phyloP scores from a whole-genome alignment of 2,797 vertebrate species.

The Tauraco hartlaubi region DNA sequence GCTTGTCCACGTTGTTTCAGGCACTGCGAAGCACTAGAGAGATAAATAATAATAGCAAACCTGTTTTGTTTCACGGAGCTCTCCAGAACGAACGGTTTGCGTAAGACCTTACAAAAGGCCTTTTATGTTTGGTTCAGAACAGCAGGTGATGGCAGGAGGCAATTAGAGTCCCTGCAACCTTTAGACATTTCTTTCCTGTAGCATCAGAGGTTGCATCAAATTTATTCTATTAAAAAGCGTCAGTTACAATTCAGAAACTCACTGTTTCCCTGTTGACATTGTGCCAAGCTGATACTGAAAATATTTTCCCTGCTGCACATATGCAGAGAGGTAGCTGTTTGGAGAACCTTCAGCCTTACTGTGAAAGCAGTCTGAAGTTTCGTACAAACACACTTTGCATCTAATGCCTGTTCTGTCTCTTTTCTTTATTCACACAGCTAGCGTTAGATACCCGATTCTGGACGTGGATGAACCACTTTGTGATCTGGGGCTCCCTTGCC shows the following conservation, averaged over 20 bases:
- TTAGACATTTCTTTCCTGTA: not conserved
- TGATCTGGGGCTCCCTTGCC: conserved; percentile 97
- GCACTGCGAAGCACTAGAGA: not conserved
- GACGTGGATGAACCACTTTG: conserved; percentile 99
- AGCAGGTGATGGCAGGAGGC: conserved; percentile 41
- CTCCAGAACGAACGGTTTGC: conserved; percentile 8
- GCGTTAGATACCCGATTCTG: conserved; percentile 96
- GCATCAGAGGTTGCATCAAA: not conserved
- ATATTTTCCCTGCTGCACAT: not conserved
- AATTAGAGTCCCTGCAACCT: not conserved
- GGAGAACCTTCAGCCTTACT: not conserved
- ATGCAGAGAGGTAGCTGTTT: not conserved
- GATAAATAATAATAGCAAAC: not conserved
- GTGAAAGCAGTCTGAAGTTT: not conserved
- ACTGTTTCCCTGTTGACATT: not conserved
- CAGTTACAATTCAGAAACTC: not conserved
- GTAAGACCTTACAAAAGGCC: conserved; percentile 22
- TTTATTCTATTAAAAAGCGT: not conserved
- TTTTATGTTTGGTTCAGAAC: not conserved
- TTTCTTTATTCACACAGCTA: conserved; percentile 80
- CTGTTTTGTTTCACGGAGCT: not conserved
- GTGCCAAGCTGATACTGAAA: not conserved
- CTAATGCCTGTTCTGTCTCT: not conserved
- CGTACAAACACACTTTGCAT: accelerated
- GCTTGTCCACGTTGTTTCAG: not conserved